These are phyloP conservation scores for Hemiscyllium ocellatum DNA, from an alignment of 2,113 vertebrate species.

Conservation along the genomic window DNA sequence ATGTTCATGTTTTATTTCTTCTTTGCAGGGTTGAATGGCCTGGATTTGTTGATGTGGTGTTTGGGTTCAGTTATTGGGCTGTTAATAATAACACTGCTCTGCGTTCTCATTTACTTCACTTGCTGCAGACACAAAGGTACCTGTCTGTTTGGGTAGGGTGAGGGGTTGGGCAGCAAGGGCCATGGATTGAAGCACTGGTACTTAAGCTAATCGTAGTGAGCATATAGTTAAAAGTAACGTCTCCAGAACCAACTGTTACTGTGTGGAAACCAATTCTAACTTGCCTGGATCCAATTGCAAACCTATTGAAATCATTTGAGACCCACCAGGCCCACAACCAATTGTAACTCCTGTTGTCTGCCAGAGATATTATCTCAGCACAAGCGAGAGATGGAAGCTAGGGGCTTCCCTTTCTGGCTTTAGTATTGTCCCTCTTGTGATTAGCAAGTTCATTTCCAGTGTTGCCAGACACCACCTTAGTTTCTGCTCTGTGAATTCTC, in stretches of 20 bases:
- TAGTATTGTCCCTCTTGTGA: neutral
- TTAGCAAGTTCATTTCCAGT: neutral
- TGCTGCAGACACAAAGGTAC: neutral
- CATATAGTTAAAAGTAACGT: neutral
- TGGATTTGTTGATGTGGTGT: neutral
- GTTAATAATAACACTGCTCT: neutral
- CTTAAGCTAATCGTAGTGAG: neutral
- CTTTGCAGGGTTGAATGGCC: neutral
- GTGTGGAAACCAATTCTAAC: neutral
- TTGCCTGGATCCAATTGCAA: neutral
- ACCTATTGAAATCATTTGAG: neutral
- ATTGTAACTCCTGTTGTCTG: no score
- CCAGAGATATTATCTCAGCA: no score
- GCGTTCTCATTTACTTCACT: neutral
- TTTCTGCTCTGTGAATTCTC: neutral
- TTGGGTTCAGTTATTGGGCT: neutral
- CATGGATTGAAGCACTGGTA: neutral
- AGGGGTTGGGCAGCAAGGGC: neutral
- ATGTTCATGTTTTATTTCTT: neutral
- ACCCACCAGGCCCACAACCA: neutral
- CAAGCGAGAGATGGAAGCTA: neutral
- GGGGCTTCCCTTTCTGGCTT: neutral
- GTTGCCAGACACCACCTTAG: neutral
- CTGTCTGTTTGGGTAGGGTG: neutral
- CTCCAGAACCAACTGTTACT: neutral